Conservation (phyloP, 2,113 vertebrate species). For the Pollachius pollachius region DNA sequence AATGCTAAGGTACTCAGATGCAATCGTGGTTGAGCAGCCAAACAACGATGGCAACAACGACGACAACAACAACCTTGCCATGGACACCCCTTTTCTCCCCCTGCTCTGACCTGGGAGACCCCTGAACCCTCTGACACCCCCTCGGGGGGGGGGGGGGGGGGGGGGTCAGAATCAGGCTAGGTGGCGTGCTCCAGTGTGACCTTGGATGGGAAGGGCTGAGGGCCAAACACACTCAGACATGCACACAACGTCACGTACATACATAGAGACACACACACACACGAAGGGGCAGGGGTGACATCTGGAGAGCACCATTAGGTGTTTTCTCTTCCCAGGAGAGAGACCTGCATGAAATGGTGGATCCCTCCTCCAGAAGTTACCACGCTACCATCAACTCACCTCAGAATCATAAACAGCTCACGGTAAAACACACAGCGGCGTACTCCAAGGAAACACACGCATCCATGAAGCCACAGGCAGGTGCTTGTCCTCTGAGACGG, state of each 20-base stretch:
- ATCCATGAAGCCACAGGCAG: slow-evolving; percentile 27
- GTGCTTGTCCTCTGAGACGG: slow-evolving; percentile 11
- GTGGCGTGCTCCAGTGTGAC: slow-evolving; percentile 25
- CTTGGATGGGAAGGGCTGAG: slow-evolving; percentile 22
- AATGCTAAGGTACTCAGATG: no score
- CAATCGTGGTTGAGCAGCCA: no score
- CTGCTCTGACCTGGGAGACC: no score
- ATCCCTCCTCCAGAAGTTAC: slow-evolving; percentile 66
- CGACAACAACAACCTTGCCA: no score
- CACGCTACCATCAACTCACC: slow-evolving; percentile 41
- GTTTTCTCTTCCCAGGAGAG: slow-evolving; percentile 6
- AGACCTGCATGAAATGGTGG: slow-evolving; percentile 41
- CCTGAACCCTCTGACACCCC: no score
- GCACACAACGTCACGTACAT: background rate
- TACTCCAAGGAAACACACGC: background rate
- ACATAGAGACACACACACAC: slow-evolving; percentile 6
- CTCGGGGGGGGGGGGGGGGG: background rate
- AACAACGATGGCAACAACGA: no score
- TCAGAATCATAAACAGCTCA: slow-evolving; percentile 58
- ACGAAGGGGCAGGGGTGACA: slow-evolving; percentile 59
- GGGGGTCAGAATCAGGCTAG: slow-evolving; percentile 26
- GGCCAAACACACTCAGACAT: no score
- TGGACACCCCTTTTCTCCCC: no score
- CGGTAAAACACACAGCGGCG: slow-evolving; percentile 16
- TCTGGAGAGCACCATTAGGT: slow-evolving; percentile 63